Base-by-base conservation (phyloP, 1,140 invertebrate genomes). In the Sinonovacula constricta region DNA sequence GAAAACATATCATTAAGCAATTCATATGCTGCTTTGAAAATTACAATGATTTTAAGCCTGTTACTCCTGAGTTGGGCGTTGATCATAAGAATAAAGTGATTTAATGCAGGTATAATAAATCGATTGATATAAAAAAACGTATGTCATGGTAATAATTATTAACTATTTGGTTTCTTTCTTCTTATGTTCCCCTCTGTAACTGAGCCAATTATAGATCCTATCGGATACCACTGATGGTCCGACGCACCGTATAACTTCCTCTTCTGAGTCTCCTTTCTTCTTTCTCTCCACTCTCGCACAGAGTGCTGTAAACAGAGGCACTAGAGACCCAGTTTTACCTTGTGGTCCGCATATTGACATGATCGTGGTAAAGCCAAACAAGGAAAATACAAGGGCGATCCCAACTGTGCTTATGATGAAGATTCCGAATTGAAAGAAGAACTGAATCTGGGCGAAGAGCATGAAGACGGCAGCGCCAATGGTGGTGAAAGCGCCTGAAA, bases 391-490 rank as follows among this genome's bases (percentile, higher is more conserved):
- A 39, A 86, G 53, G 1, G 85, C 81, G 33, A 83, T 79, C 5
- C 75, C 82, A 24, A 85, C 59, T 7, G 81, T 86, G 26, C 72
- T 68, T 49, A 86, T 79, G 14, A 88, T 86, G 72, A 88, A 88
- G 34, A 87, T 80, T 1, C 84, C 85, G 53, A 88, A 87, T 69
- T 87, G 81, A 26, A 83, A 82, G 66, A 86, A 82, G 67, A 86
- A 88, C 65, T 84, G 82, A 31, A 86, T 88, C 49, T 88, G 59
- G 5, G 83, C 77, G 66, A 84, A 84, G 18, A 88, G 51, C 81
- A 86, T 85, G 67, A 88, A 85, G 0, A 80, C 31, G 2, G 86
- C 83, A 26, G 84, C 85, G 1, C 85, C 85, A 36, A 88, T 81
- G 0, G 85, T 86, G n/a, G 84, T 86, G 2, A 79, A 56, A 7